Evolutionary conservation across 2,113 vertebrate species (phyloP).

Genomic region (Melanotaenia duboulayi): DNA sequence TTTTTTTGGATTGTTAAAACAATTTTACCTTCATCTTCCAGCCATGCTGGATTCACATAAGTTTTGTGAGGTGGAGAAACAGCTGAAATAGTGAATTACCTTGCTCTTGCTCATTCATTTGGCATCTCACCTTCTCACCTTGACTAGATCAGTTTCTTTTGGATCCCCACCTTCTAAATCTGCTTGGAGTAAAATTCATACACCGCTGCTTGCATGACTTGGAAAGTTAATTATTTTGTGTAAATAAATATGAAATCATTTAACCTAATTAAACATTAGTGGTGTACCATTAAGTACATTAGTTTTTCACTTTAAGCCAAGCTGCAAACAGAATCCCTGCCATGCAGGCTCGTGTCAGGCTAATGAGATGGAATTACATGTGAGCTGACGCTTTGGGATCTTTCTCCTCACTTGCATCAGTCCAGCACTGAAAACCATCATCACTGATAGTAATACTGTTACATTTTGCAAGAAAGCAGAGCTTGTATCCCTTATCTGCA

Average conservation of each 20-base stretch:
- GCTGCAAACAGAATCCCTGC: background rate
- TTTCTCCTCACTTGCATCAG: background rate
- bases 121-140: slow-evolving; percentile 7
- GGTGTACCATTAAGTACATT: background rate
- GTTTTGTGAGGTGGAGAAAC: background rate
- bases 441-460: slow-evolving; percentile 8
- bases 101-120: slow-evolving; percentile 8
- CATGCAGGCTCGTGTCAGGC: slow-evolving; percentile 20
- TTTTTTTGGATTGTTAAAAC: background rate
- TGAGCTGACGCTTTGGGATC: background rate
- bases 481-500: slow-evolving; percentile 42
- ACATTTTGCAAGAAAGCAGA: slow-evolving; percentile 24
- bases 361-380: slow-evolving; percentile 3
- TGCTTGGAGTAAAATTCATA: background rate
- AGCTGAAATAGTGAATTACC: background rate
- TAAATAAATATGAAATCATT: background rate
- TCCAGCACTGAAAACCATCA: slow-evolving; percentile 16
- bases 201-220: background rate
- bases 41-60: background rate
- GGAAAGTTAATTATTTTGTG: background rate
- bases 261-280: background rate
- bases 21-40: background rate
- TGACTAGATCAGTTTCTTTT: slow-evolving; percentile 5
- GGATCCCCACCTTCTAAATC: slow-evolving; percentile 21
- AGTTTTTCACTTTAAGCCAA: slow-evolving; percentile 6